Evolutionary conservation across 2,113 vertebrate genomes (phyloP).

Genomic region (Castor canadensis): DNA sequence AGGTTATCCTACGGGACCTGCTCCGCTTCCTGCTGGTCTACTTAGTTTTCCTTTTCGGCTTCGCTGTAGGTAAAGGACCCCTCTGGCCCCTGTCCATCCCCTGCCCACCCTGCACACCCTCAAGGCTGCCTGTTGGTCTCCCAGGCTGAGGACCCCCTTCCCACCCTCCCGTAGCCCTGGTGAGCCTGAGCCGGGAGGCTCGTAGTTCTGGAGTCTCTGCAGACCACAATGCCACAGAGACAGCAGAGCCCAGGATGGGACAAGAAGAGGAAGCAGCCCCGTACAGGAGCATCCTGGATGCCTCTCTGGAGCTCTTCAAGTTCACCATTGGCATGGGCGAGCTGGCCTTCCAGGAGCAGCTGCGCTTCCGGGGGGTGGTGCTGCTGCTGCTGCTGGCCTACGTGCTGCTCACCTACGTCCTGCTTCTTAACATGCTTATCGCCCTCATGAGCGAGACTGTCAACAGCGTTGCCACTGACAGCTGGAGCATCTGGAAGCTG

Average conservation of each 20-base stretch:
- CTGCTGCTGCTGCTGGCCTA: conserved; percentile 93
- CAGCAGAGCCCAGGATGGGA: accelerated
- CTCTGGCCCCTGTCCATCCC: not conserved
- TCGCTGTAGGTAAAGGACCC: conserved; percentile 91
- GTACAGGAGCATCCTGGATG: conserved; percentile 85
- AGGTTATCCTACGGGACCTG: conserved; percentile 96
- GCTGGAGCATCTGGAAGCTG: conserved; percentile 94
- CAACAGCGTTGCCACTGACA: conserved; percentile 87
- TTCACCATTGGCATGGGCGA: conserved; percentile 99
- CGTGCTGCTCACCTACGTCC: conserved; percentile 95
- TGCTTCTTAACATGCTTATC: conserved; percentile 98
- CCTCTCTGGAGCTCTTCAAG: conserved; percentile 94
- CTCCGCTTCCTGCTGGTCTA: conserved; percentile 95
- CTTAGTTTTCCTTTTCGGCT: conserved; percentile 95
- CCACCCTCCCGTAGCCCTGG: conserved; percentile 85
- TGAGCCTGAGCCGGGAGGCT: conserved; percentile 88
- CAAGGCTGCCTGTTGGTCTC: not conserved
- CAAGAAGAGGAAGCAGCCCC: not conserved
- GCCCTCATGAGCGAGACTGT: conserved; percentile 95
- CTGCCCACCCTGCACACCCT: not conserved
- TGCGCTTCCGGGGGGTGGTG: conserved; percentile 90
- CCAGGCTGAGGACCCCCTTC: not conserved
- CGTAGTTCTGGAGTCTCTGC: accelerated
- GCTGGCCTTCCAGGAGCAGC: conserved; percentile 92
- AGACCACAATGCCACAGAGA: not conserved